Conservation (phyloP, 2,113 vertebrate species). For the Protomyctophum bolini region DNA sequence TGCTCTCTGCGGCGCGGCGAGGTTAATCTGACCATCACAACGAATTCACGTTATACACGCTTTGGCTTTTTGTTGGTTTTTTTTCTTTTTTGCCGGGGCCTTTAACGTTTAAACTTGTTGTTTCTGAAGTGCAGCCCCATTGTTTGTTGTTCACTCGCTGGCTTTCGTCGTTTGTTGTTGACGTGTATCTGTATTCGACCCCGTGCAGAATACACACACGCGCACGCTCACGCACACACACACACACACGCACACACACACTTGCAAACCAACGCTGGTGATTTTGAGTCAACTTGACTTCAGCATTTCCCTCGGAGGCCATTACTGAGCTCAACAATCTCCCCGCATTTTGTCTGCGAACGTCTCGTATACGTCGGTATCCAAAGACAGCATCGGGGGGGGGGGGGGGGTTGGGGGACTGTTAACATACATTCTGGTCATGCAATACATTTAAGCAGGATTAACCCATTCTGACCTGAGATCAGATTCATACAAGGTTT, state of each 20-base stretch:
- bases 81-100: neutral
- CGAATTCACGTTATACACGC: conserved; percentile 58
- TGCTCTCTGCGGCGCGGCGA: conserved; percentile 55
- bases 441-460: conserved; percentile 73
- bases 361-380: conserved; percentile 50
- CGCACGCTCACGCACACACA: too few relatives aligned
- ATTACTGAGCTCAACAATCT: conserved; percentile 67
- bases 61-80: conserved; percentile 37
- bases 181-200: conserved; percentile 31
- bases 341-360: conserved; percentile 27
- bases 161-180: conserved; percentile 34
- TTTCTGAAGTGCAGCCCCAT: conserved; percentile 16
- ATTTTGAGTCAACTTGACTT: conserved; percentile 55
- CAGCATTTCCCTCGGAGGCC: conserved; percentile 48
- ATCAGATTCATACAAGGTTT: too few relatives aligned
- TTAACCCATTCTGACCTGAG: too few relatives aligned
- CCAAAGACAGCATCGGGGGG: conserved; percentile 60
- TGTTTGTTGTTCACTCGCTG: conserved; percentile 27
- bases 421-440: conserved; percentile 63
- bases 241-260: too few relatives aligned
- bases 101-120: neutral
- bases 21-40: conserved; percentile 72
- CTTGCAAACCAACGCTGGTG: conserved; percentile 33
- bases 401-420: conserved; percentile 13
- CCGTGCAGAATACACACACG: conserved; percentile 47